Conservation (phyloP, 2,888 invertebrate genomes). For the Diachrysia chrysitis region DNA sequence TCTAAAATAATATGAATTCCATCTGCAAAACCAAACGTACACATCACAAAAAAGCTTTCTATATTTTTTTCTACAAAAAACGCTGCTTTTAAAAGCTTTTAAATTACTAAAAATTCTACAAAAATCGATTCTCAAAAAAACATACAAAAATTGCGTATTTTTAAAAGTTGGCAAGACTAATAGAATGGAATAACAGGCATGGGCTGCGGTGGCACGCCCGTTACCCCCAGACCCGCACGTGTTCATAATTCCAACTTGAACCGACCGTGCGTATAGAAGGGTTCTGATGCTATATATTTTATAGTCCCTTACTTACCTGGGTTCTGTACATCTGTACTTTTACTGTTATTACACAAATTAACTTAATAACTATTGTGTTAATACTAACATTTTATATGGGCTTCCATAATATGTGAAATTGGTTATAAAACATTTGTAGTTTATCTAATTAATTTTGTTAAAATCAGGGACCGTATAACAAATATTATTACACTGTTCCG, state of each 20-base stretch:
- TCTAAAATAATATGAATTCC: too few species aligned
- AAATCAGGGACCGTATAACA: background rate
- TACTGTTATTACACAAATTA: background rate
- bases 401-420: too few species aligned
- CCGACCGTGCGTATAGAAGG: constrained; percentile 1
- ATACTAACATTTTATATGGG: background rate
- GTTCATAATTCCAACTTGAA: background rate
- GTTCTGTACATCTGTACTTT: background rate
- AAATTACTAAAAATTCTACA: too few species aligned
- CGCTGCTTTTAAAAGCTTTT: too few species aligned
- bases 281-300: background rate
- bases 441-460: too few species aligned
- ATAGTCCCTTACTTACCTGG: background rate
- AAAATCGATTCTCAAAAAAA: background rate
- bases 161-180: background rate
- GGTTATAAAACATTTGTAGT: too few species aligned
- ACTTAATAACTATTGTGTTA: background rate
- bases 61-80: too few species aligned
- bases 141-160: background rate
- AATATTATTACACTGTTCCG: too few species aligned
- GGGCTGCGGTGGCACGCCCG: background rate
- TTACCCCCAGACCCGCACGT: background rate
- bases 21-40: too few species aligned
- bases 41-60: too few species aligned
- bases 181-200: background rate